A percentile compares a stretch with the other conserved stretches of the same genome.
phyloP scores from a whole-genome alignment of 2,113 vertebrate genomes.

The Naja naja region DNA sequence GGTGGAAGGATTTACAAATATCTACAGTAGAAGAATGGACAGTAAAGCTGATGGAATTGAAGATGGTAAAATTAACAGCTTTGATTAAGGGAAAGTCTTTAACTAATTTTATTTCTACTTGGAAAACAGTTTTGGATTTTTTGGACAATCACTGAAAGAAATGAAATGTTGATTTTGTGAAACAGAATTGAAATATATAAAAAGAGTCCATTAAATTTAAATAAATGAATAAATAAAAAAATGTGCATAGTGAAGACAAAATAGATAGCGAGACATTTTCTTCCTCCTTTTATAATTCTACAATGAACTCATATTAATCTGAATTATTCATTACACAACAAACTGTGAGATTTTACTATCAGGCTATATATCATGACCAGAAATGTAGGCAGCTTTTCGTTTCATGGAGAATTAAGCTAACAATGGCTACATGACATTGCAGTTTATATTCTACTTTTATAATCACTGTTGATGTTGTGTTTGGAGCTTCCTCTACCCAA shows the following conservation, averaged over 20 bases:
- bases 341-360: background rate
- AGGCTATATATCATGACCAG: background rate
- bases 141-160: background rate
- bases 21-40: background rate
- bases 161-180: background rate
- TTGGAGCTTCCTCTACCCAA: background rate
- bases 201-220: background rate
- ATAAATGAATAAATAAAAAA: background rate
- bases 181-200: background rate
- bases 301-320: background rate
- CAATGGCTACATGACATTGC: background rate
- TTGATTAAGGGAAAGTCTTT: background rate
- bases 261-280: background rate
- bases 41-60: background rate
- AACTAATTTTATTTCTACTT: background rate
- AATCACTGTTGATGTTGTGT: background rate
- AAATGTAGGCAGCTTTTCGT: background rate
- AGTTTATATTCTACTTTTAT: background rate
- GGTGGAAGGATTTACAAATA: background rate
- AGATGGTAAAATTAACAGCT: background rate
- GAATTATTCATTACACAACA: background rate
- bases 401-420: background rate
- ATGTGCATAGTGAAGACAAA: background rate
- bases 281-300: background rate
- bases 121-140: background rate